Evolutionary conservation across 2,113 vertebrate species (phyloP).

Genomic region (Stigmatopora nigra): DNA sequence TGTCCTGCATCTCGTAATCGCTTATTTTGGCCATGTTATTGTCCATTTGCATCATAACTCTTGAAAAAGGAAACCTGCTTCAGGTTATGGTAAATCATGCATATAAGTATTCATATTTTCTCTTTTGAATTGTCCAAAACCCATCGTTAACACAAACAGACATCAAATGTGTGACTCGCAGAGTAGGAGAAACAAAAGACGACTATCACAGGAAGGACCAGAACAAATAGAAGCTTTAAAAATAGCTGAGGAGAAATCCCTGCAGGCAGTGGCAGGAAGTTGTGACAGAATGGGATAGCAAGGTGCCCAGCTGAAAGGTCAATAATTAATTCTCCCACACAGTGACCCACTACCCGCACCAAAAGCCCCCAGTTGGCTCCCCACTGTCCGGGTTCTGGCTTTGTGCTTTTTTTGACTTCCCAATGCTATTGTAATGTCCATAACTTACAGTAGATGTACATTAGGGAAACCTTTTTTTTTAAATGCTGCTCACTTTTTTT

Average conservation of each 20-base stretch:
- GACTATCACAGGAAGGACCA: slow-evolving; percentile 38
- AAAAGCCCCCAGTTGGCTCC: background rate
- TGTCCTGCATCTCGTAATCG: too few relatives aligned
- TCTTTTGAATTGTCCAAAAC: background rate
- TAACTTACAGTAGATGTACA: too few relatives aligned
- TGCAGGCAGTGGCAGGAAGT: slow-evolving; percentile 42
- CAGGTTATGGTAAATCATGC: too few relatives aligned
- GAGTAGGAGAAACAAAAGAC: slow-evolving; percentile 19
- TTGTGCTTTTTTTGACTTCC: background rate
- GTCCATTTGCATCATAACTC: too few relatives aligned
- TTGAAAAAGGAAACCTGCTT: too few relatives aligned
- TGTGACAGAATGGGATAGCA: slow-evolving; percentile 22
- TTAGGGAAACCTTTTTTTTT: too few relatives aligned
- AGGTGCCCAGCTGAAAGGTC: slow-evolving; percentile 42
- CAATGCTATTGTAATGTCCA: background rate
- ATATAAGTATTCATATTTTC: background rate
- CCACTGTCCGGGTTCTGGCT: background rate
- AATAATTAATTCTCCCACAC: background rate
- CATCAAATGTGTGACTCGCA: background rate
- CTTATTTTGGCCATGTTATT: too few relatives aligned
- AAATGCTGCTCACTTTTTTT: too few relatives aligned
- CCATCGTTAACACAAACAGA: background rate
- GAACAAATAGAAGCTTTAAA: slow-evolving; percentile 54
- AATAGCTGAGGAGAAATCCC: slow-evolving; percentile 41
- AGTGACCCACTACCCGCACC: background rate